Evolutionary conservation across 2,113 vertebrate species (phyloP).

Genomic region (Hirundichthys speculiger): DNA sequence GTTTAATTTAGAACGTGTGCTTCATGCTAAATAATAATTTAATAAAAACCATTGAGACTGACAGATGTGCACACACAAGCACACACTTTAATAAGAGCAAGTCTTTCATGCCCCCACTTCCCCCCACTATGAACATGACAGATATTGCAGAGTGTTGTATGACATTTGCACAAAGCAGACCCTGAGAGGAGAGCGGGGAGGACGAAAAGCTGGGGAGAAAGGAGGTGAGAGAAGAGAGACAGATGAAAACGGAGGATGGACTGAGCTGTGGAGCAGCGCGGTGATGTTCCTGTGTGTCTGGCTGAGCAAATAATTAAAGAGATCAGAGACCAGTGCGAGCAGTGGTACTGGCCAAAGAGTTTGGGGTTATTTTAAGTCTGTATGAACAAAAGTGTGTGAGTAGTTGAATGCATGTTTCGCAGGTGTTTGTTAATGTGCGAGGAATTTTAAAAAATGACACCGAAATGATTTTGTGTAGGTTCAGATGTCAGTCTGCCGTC

Average conservation of each 20-base stretch:
- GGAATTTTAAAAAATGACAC: too few species aligned
- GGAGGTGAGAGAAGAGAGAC: slow-evolving; percentile 1
- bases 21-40: slow-evolving; percentile 13
- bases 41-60: slow-evolving; percentile 15
- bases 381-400: not conserved
- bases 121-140: slow-evolving; percentile 18
- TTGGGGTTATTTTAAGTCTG: slow-evolving; percentile 7
- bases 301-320: slow-evolving; percentile 57
- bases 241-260: slow-evolving; percentile 44
- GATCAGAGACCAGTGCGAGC: slow-evolving; percentile 38
- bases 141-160: slow-evolving; percentile 75
- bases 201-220: not conserved
- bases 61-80: slow-evolving; percentile 49
- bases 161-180: slow-evolving; percentile 72
- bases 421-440: not conserved
- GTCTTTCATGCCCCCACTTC: slow-evolving; percentile 51
- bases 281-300: slow-evolving; percentile 29
- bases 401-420: not conserved
- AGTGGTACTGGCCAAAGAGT: slow-evolving; percentile 11
- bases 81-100: slow-evolving; percentile 57
- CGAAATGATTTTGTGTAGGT: not conserved
- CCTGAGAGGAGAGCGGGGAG: slow-evolving; percentile 14
- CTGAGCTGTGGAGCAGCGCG: slow-evolving; percentile 21
- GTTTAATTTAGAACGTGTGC: slow-evolving; percentile 10
- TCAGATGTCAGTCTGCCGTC: slow-evolving; percentile 21